These are phyloP conservation scores for Pemphigus obesinymphae DNA, from an alignment of 1,140 invertebrate genomes.

Conservation along the genomic window DNA sequence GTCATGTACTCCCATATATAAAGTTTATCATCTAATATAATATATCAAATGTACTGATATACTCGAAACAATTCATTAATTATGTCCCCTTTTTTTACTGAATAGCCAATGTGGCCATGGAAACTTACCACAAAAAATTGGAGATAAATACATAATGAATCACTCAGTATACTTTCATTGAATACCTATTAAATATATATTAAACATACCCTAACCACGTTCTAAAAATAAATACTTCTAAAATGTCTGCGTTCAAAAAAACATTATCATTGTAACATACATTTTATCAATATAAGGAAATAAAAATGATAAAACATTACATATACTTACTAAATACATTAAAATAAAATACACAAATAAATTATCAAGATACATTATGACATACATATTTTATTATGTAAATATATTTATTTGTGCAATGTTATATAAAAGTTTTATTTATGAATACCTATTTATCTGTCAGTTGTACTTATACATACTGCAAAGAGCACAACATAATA, in stretches of 20 bases:
- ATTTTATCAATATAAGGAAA: too few species aligned
- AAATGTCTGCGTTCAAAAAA: too few species aligned
- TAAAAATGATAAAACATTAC: neutral
- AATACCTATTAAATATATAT: neutral
- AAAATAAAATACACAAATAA: neutral
- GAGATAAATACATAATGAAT: neutral
- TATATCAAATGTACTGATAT: neutral
- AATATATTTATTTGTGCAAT: slow-evolving; percentile 23
- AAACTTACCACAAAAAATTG: neutral
- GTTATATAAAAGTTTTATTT: neutral
- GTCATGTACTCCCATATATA: neutral
- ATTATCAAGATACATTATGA: neutral
- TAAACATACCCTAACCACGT: neutral
- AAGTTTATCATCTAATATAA: neutral
- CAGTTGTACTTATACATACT: neutral
- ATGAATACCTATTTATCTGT: neutral
- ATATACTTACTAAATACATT: neutral
- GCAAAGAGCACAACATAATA: neutral
- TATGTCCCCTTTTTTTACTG: neutral
- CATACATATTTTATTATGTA: neutral
- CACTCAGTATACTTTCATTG: neutral
- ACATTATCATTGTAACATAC: too few species aligned
- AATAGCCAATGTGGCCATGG: neutral
- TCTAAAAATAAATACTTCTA: neutral
- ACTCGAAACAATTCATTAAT: neutral